These are phyloP conservation scores for Apis florea DNA, from an alignment of 1,140 invertebrate genomes.

Conservation along the genomic window DNA sequence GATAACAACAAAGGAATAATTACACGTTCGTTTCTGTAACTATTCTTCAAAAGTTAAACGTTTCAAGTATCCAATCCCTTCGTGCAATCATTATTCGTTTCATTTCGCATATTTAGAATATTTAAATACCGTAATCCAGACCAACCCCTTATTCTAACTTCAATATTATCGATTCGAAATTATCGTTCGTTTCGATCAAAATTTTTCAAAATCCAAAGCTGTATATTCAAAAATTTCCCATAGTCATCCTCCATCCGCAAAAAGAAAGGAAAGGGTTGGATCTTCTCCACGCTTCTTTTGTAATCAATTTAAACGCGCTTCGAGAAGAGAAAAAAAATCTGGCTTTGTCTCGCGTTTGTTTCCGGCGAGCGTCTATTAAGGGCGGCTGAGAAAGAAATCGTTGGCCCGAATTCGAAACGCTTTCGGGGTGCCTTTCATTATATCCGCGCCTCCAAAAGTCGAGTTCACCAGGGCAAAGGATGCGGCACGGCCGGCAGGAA, in stretches of 20 bases:
- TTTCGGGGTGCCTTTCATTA: constrained; percentile 41
- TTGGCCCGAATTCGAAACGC: constrained; percentile 38
- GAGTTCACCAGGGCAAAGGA: constrained; percentile 29
- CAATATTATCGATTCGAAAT: no score
- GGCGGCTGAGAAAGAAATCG: constrained; percentile 27
- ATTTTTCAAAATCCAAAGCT: no score
- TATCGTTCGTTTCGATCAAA: no score
- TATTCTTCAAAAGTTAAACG: no score
- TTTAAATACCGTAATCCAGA: no score
- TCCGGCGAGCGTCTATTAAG: constrained; percentile 12
- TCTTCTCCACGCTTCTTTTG: background rate
- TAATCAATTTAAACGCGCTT: constrained; percentile 22
- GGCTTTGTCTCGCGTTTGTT: constrained; percentile 20
- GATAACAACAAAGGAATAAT: no score
- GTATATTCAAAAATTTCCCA: no score
- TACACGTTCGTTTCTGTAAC: no score
- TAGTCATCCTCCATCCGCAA: background rate
- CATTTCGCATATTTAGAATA: no score
- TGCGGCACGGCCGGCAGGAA: background rate
- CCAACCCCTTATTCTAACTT: no score
- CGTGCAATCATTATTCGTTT: no score
- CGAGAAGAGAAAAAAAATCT: background rate
- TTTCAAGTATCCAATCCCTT: no score
- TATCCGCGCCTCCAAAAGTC: constrained; percentile 4
- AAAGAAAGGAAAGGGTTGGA: background rate